Percentiles rank a stretch among this genome's conserved stretches.
Conservation (phyloP, 2,113 vertebrate genomes). For the Thunnus maccoyii region DNA sequence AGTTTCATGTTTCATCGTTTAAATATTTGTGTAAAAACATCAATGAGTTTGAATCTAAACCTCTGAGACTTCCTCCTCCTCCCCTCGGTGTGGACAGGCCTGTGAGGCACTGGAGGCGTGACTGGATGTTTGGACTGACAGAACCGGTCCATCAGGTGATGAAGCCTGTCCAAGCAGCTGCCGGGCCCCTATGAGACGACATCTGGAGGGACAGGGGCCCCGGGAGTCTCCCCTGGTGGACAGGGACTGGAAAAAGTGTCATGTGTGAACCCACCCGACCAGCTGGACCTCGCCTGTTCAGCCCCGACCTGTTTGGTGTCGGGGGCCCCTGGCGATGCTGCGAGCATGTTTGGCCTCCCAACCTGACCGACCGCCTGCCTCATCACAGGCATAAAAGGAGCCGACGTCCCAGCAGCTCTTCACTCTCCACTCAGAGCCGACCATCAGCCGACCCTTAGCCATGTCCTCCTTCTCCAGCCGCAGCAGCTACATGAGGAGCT, state of each 20-base stretch:
- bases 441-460: background rate
- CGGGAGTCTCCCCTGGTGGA: background rate
- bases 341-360: background rate
- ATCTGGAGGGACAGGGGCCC: background rate
- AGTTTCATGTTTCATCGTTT: too few relatives aligned
- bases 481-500: slow-evolving; percentile 35
- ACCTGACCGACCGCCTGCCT: background rate
- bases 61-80: background rate
- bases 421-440: slow-evolving; percentile 33
- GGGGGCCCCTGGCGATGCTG: background rate
- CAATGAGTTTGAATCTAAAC: background rate
- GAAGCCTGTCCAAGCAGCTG: background rate
- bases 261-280: background rate
- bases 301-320: background rate
- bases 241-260: background rate
- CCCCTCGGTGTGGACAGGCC: background rate
- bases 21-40: too few relatives aligned
- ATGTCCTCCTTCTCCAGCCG: slow-evolving; percentile 45
- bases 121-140: background rate
- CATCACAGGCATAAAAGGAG: background rate
- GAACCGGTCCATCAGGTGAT: background rate
- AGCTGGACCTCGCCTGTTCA: background rate
- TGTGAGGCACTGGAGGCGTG: background rate
- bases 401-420: background rate
- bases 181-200: background rate